These are phyloP conservation scores for Eolophus roseicapilla DNA, from an alignment of 2,113 vertebrate species.

Conservation along the genomic window DNA sequence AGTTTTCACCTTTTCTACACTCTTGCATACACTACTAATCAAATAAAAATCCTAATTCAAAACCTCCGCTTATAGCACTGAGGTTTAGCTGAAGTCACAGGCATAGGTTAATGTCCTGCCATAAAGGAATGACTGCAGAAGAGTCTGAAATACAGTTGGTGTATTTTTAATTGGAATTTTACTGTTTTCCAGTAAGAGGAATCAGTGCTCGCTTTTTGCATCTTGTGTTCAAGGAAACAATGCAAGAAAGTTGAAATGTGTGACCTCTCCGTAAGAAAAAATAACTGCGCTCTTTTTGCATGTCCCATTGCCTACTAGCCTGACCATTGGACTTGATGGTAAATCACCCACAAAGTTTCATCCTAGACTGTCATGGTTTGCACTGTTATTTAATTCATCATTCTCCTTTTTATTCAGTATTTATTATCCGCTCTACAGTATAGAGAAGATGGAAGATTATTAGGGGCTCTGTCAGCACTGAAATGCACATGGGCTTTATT, in stretches of 20 bases:
- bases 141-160: neutral
- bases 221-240: neutral
- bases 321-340: neutral
- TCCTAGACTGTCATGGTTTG: neutral
- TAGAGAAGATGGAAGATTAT: neutral
- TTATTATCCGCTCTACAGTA: neutral
- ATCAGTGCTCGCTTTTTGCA: neutral
- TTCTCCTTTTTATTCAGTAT: neutral
- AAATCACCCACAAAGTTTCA: neutral
- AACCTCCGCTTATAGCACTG: neutral
- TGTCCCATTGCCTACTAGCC: neutral
- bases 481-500: neutral
- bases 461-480: neutral
- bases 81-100: neutral
- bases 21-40: neutral
- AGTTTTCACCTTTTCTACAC: neutral
- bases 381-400: neutral
- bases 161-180: neutral
- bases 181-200: neutral
- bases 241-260: neutral
- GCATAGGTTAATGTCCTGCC: neutral
- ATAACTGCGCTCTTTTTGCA: neutral
- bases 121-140: neutral
- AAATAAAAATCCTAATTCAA: neutral
- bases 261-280: neutral